Evolutionary conservation across 2,888 invertebrate species (phyloP).

Genomic region (Brachypalpus laphriformis): DNA sequence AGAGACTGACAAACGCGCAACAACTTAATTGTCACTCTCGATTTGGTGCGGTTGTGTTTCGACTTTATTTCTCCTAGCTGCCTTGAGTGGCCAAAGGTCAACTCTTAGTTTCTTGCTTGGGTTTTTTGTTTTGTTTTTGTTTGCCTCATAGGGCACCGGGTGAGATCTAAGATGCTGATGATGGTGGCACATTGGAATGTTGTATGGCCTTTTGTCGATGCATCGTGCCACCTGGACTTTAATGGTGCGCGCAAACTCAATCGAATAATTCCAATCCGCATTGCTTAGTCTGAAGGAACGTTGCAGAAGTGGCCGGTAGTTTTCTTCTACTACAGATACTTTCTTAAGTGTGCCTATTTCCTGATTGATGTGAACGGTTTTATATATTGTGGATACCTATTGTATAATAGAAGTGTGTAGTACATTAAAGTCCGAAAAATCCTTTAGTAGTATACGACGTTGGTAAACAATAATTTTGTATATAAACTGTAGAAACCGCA

Average conservation of each 20-base stretch:
- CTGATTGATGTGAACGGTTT: slow-evolving; percentile 22
- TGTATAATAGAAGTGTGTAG: too few species aligned
- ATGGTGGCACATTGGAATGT: slow-evolving; percentile 56
- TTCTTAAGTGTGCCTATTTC: slow-evolving; percentile 33
- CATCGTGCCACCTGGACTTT: slow-evolving; percentile 41
- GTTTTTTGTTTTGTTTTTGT: not conserved
- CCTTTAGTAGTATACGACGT: not conserved
- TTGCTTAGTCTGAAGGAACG: slow-evolving; percentile 18
- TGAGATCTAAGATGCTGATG: slow-evolving; percentile 51
- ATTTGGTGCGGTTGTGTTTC: slow-evolving; percentile 69
- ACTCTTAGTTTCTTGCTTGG: slow-evolving; percentile 19
- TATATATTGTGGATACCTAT: not conserved
- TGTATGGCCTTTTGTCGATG: slow-evolving; percentile 9
- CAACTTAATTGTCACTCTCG: slow-evolving; percentile 73
- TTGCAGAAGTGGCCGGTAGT: not conserved
- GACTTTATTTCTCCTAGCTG: not conserved
- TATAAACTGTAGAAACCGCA: slow-evolving; percentile 5
- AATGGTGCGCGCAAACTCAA: slow-evolving; percentile 43
- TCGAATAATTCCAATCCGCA: slow-evolving; percentile 55
- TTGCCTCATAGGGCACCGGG: slow-evolving; percentile 41
- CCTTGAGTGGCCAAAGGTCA: slow-evolving; percentile 58
- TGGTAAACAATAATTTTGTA: not conserved
- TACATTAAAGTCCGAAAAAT: not conserved
- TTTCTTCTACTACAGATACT: not conserved
- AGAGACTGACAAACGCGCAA: slow-evolving; percentile 59